A percentile compares a stretch with the other conserved stretches of the same genome.
These are phyloP conservation scores for Coronaproctus castanopsis DNA, from an alignment of 2,888 invertebrate genomes.

Conservation along the genomic window DNA sequence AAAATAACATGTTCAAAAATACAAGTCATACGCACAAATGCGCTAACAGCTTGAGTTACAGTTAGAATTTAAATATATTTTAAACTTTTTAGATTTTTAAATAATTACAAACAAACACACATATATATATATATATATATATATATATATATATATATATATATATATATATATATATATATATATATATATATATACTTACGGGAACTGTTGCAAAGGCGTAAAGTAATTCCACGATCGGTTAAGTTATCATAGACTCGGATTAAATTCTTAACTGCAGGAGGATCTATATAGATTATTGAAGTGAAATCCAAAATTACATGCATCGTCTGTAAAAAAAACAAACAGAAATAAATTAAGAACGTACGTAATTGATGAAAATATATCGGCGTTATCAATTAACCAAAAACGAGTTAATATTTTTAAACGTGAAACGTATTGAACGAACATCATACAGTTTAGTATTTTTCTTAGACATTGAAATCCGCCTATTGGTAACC, in stretches of 20 bases:
- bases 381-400: neutral
- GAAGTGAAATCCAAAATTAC: constrained; percentile 24
- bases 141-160: too few species aligned
- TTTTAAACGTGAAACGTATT: neutral
- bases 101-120: too few species aligned
- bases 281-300: constrained; percentile 24
- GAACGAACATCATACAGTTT: neutral
- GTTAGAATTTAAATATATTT: too few species aligned
- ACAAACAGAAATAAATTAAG: neutral
- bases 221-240: constrained; percentile 15
- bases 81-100: too few species aligned
- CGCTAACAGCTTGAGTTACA: too few species aligned
- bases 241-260: constrained; percentile 20
- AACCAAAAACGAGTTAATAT: neutral
- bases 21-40: too few species aligned
- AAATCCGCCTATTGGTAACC: too few species aligned
- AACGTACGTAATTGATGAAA: neutral
- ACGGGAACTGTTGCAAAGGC: constrained; percentile 21
- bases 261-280: constrained; percentile 22
- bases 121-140: too few species aligned
- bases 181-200: too few species aligned
- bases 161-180: too few species aligned
- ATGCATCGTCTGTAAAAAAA: constrained; percentile 14
- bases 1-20: too few species aligned
- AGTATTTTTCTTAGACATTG: too few species aligned